phyloP scores from a whole-genome alignment of 2,888 invertebrate species.

The Calliopum simillimum region DNA sequence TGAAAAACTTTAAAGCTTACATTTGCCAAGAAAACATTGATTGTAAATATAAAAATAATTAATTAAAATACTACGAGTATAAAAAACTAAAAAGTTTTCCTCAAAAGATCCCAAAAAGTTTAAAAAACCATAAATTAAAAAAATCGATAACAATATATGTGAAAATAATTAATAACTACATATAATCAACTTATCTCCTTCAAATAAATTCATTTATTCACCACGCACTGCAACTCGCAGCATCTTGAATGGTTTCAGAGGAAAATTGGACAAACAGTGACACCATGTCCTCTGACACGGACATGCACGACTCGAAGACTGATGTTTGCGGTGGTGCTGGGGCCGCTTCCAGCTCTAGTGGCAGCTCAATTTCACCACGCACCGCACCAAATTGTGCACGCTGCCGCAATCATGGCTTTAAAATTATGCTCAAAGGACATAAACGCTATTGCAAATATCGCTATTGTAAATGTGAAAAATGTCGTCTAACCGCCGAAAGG shows the following conservation, averaged over 20 bases:
- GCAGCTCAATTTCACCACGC: slow-evolving; percentile 75
- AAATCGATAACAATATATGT: slow-evolving; percentile 8
- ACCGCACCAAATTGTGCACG: slow-evolving; percentile 93
- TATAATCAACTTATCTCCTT: no score
- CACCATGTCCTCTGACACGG: slow-evolving; percentile 70
- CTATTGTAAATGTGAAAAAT: slow-evolving; percentile 87
- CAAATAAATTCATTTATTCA: neutral
- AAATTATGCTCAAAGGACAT: slow-evolving; percentile 90
- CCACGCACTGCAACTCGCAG: neutral
- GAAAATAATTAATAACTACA: neutral
- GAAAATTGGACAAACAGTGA: slow-evolving; percentile 65
- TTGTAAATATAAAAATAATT: no score
- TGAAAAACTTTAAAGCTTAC: no score
- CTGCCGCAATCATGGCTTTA: slow-evolving; percentile 91
- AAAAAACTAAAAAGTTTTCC: no score
- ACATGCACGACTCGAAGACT: slow-evolving; percentile 70
- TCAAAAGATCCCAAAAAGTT: no score
- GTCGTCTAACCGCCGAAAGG: slow-evolving; percentile 85
- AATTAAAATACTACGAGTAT: no score
- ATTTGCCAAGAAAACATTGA: no score
- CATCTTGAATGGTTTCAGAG: slow-evolving; percentile 64
- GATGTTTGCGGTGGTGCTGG: slow-evolving; percentile 68
- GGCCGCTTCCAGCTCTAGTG: slow-evolving; percentile 69
- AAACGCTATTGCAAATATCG: slow-evolving; percentile 91
- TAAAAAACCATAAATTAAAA: slow-evolving; percentile 43